Evolutionary conservation across 2,888 invertebrate genomes (phyloP).

Genomic region (Pseudococcus longispinus): DNA sequence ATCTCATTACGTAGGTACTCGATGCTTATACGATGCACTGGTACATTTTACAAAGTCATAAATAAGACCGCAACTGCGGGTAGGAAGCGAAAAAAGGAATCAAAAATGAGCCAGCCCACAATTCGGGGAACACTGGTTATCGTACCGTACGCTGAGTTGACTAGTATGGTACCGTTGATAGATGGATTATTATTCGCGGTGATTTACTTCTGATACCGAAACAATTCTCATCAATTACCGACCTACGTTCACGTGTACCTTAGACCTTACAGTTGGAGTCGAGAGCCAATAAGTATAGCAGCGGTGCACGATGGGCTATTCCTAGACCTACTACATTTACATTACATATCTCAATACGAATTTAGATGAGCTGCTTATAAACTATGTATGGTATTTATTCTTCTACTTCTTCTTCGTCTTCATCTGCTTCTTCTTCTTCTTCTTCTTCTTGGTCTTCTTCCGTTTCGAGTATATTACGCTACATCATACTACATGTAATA

Average conservation of each 20-base stretch:
- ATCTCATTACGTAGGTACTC: too few relatives aligned
- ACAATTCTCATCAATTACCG: slow-evolving; percentile 5
- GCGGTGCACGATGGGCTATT: not conserved
- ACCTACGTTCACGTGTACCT: not conserved
- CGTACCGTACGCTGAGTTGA: not conserved
- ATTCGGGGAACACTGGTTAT: too few relatives aligned
- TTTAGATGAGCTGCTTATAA: slow-evolving; percentile 23
- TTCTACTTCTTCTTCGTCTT: not conserved
- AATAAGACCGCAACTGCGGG: too few relatives aligned
- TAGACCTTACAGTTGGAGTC: not conserved
- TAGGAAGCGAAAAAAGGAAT: too few relatives aligned
- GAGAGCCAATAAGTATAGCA: not conserved
- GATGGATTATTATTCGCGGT: not conserved
- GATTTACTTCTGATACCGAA: not conserved
- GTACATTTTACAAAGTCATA: too few relatives aligned
- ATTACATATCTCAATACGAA: not conserved
- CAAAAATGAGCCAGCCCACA: too few relatives aligned
- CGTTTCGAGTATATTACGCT: slow-evolving; percentile 11
- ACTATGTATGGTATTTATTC: slow-evolving; percentile 13
- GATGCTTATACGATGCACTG: too few relatives aligned
- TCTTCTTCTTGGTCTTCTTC: not conserved
- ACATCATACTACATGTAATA: not conserved
- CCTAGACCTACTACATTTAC: not conserved
- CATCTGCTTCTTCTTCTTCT: not conserved
- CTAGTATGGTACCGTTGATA: not conserved